Evolutionary conservation across 2,888 invertebrate species (phyloP), one percentile per base, ranked within the genome.

Genomic region (Phoenoteleia sp.): DNA sequence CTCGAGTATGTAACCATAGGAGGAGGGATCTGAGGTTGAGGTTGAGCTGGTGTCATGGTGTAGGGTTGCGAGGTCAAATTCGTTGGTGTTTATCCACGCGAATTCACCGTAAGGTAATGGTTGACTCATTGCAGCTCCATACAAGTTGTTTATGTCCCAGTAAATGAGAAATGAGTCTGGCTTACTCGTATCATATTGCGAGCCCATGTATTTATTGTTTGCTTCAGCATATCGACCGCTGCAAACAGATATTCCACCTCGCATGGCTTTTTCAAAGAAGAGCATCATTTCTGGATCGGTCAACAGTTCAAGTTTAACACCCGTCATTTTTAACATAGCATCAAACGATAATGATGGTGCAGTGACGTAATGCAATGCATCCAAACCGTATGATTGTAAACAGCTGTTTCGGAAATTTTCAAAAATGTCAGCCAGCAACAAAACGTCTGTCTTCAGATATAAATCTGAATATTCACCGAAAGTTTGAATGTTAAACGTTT

Each of bases 141-240:
- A 90, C n/a, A 89, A 58, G 56, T 89, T 89, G 60, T 90, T 90
- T 0, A 79, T 81, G 72, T 90, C 88, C 7, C 76, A 76, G 39
- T 87, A 87, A n/a, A 84, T 75, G 9, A 89, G 15, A 64, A 84
- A 90, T 5, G 39, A 69, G 0, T 42, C 42, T 5, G 29, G 21
- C 72, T 81, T 56, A 17, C 23, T 42, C 3, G 19, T 15, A 66
- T 89, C 58, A 58, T 80, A 89, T 6, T 62, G 21, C n/a, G 33
- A 45, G 3, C 17, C 17, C 62, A 87, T 72, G 58, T 86, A 89
- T 29, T 49, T 60, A 67, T 89, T 84, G 39, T 90, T 91, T 0
- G 87, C 85, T 54, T 81, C 42, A 17, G 82, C 62, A 58, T 81
- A 82, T 39, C 64, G 9, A n/a, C 67, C 60, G 2, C 52, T 13